Percentiles rank a stretch among this genome's conserved stretches.
phyloP scores from a whole-genome alignment of 2,113 vertebrate species.

The Alexandromys fortis region DNA sequence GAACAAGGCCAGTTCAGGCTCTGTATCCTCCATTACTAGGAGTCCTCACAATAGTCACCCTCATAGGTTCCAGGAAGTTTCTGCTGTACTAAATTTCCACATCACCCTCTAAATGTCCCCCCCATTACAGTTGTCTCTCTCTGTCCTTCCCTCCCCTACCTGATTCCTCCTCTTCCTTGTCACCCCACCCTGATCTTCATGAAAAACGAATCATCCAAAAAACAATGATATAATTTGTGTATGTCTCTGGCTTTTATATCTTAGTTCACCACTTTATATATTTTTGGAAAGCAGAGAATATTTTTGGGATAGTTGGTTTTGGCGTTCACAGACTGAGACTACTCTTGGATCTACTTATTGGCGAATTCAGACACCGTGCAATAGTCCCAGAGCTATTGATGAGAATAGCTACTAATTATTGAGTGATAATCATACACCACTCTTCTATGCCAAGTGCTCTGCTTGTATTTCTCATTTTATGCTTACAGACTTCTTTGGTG shows the following conservation, averaged over 20 bases:
- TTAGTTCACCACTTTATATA: background rate
- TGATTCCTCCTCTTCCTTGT: background rate
- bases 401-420: background rate
- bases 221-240: background rate
- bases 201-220: background rate
- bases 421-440: background rate
- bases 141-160: too few relatives aligned
- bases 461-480: slow-evolving; percentile 7
- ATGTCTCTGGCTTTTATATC: background rate
- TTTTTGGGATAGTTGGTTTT: background rate
- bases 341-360: background rate
- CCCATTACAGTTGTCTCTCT: too few relatives aligned
- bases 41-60: too few relatives aligned
- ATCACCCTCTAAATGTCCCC: too few relatives aligned
- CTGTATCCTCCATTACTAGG: too few relatives aligned
- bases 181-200: background rate
- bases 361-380: background rate
- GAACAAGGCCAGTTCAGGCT: too few relatives aligned
- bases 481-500: background rate
- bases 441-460: background rate
- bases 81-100: too few relatives aligned
- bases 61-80: too few relatives aligned
- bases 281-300: slow-evolving; percentile 28
- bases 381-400: background rate
- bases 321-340: background rate